Percentiles rank a stretch among this genome's conserved stretches.
phyloP scores from a whole-genome alignment of 2,797 vertebrate genomes.

The Parauchenoglanis ngamensis region DNA sequence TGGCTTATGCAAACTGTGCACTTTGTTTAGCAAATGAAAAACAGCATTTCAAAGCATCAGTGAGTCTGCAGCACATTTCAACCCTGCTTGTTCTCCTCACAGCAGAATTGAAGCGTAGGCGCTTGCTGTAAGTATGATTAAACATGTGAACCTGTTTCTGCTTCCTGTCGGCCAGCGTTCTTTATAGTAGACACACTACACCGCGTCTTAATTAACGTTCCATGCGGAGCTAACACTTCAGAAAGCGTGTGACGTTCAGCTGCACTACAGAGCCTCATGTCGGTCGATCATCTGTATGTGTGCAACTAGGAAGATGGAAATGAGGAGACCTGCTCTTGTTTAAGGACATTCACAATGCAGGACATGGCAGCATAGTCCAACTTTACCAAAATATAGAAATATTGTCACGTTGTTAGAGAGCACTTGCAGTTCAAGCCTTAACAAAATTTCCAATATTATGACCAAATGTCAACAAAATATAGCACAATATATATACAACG shows the following conservation, averaged over 20 bases:
- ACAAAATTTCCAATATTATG: neutral
- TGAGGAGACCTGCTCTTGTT: neutral
- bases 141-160: neutral
- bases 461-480: neutral
- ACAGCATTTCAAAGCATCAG: neutral
- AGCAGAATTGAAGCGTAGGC: neutral
- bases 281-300: conserved; percentile 2
- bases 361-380: neutral
- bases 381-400: too few species aligned
- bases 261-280: too few species aligned
- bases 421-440: neutral
- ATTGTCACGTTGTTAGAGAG: neutral
- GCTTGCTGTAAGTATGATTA: neutral
- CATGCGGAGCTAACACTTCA: neutral
- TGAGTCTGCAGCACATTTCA: conserved; percentile 13
- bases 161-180: neutral
- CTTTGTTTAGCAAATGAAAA: conserved; percentile 18
- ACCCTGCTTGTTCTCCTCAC: neutral
- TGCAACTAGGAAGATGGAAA: neutral
- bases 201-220: neutral
- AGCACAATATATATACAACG: neutral
- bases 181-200: neutral
- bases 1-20: conserved; percentile 17
- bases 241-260: neutral
- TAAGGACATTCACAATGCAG: neutral